These are phyloP conservation scores for human (Homo sapiens) DNA, from an alignment of 2,113 vertebrate genomes.

Conservation along the genomic window GRCh38 chr6:160428501-160429000, in stretches of 20 bases:
- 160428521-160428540: fast-evolving
- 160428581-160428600: not conserved
- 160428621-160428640: not conserved
- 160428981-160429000: too few species aligned
- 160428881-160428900: not conserved
- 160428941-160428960: not conserved
- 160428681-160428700: not conserved
- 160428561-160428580: not conserved
- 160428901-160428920: too few species aligned
- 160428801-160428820: not conserved
- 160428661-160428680: not conserved
- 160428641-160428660: not conserved
- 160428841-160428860: not conserved
- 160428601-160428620: not conserved
- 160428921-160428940: not conserved
- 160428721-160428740: not conserved
- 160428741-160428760: not conserved
- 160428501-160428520: not conserved
- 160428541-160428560: not conserved
- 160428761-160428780: not conserved
- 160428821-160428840: not conserved
- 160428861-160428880: not conserved
- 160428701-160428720: fast-evolving
- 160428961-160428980: not conserved
- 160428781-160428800: not conserved